Conservation (phyloP, 2,888 invertebrate genomes). For the Candidula unifasciata region DNA sequence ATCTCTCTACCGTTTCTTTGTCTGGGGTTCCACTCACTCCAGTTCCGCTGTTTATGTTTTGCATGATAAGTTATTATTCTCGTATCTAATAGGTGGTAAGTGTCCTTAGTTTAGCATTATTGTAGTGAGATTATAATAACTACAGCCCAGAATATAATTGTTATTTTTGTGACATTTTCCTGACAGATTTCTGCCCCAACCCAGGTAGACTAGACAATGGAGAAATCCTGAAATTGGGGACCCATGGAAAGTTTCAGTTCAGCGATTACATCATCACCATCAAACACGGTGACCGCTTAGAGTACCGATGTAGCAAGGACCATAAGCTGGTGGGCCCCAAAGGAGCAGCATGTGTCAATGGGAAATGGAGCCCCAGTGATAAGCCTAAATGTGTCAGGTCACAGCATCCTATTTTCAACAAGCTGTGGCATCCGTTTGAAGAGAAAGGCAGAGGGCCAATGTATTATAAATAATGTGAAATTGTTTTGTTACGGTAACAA, state of each 20-base stretch:
- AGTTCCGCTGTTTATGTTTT: no score
- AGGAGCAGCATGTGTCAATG: conserved; percentile 94
- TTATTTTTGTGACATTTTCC: no score
- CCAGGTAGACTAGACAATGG: conserved; percentile 93
- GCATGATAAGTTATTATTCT: no score
- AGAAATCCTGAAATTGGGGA: conserved; percentile 82
- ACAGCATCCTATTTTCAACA: conserved; percentile 85
- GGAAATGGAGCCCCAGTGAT: conserved; percentile 93
- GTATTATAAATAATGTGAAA: conserved; percentile 13
- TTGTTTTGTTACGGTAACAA: background rate
- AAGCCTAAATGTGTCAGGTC: conserved; percentile 89
- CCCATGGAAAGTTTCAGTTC: conserved; percentile 94
- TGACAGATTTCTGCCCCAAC: conserved; percentile 90
- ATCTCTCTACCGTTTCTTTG: no score
- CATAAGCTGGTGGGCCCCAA: conserved; percentile 91
- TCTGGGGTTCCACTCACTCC: no score
- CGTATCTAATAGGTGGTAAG: no score
- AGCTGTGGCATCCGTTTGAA: conserved; percentile 64
- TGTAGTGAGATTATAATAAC: no score
- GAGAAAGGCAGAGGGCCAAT: conserved; percentile 40
- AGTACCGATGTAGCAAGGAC: conserved; percentile 96
- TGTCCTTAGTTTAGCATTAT: no score
- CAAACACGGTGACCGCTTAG: conserved; percentile 78
- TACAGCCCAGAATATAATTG: no score
- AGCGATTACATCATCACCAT: conserved; percentile 87